A percentile compares a stretch with the other conserved stretches of the same genome.
Conservation (phyloP, 2,888 invertebrate species). For the Cosmopolites sordidus region DNA sequence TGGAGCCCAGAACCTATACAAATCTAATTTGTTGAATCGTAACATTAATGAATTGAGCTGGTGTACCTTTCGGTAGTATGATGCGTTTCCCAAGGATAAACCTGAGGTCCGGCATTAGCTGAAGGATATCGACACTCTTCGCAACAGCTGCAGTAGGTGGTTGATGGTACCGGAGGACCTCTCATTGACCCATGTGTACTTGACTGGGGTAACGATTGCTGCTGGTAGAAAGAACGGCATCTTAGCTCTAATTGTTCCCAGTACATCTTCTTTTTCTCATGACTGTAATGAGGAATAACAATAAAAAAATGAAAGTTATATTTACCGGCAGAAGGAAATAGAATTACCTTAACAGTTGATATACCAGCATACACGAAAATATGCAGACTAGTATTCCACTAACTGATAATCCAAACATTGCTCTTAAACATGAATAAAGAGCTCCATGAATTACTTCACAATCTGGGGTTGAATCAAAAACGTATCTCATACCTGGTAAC, state of each 20-base stretch:
- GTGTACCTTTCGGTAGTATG: slow-evolving; percentile 45
- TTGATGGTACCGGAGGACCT: slow-evolving; percentile 48
- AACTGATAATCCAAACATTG: slow-evolving; percentile 87
- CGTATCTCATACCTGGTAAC: slow-evolving; percentile 66
- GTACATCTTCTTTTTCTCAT: slow-evolving; percentile 91
- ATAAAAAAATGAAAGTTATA: too few species aligned
- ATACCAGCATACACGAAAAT: slow-evolving; percentile 88
- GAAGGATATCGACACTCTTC: slow-evolving; percentile 64
- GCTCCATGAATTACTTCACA: slow-evolving; percentile 90
- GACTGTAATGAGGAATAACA: slow-evolving; percentile 58
- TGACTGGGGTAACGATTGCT: slow-evolving; percentile 46
- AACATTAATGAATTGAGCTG: too few species aligned
- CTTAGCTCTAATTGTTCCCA: slow-evolving; percentile 87
- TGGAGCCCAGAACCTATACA: slow-evolving; percentile 54
- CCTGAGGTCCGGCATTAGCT: slow-evolving; percentile 52
- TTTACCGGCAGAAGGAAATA: not conserved
- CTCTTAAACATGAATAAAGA: slow-evolving; percentile 80
- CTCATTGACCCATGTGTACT: slow-evolving; percentile 46
- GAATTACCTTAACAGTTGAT: slow-evolving; percentile 72
- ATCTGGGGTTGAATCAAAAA: slow-evolving; percentile 81
- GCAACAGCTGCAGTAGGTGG: slow-evolving; percentile 61
- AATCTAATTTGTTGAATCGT: not conserved
- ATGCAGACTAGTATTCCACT: slow-evolving; percentile 87
- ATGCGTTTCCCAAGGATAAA: slow-evolving; percentile 57
- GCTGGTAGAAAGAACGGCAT: slow-evolving; percentile 73